A percentile compares a stretch with the other conserved stretches of the same genome.
phyloP scores from a whole-genome alignment of 2,888 invertebrate genomes.

The Pycnomerus fuliginosus region DNA sequence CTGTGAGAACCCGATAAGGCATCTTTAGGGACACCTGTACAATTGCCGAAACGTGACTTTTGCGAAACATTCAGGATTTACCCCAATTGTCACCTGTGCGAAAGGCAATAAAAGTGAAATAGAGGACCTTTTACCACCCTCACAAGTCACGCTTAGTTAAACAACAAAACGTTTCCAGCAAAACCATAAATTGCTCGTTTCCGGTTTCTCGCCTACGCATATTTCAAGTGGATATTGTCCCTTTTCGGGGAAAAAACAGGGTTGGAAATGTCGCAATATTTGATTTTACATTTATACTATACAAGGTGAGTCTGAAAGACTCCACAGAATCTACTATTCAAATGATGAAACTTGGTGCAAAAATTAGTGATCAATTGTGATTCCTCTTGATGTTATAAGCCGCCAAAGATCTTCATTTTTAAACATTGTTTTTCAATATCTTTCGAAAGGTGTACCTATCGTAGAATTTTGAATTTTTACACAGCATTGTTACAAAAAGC shows the following conservation, averaged over 20 bases:
- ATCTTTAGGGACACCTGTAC: constrained; percentile 24
- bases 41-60: constrained; percentile 51
- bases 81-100: constrained; percentile 45
- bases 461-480: no score
- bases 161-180: constrained; percentile 15
- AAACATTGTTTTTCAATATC: no score
- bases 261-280: neutral
- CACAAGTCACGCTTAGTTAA: constrained; percentile 23
- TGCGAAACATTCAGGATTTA: constrained; percentile 45
- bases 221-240: constrained; percentile 3
- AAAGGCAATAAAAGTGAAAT: constrained; percentile 27
- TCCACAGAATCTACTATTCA: no score
- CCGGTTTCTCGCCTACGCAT: constrained; percentile 9
- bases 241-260: neutral
- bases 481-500: no score
- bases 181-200: constrained; percentile 12
- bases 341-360: no score
- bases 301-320: no score
- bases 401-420: no score
- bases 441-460: no score
- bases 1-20: neutral
- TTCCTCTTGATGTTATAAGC: no score
- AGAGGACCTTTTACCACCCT: constrained; percentile 26
- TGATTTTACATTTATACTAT: no score
- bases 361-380: no score